phyloP scores from a whole-genome alignment of 1,140 invertebrate genomes.

The Aphidius ervi region DNA sequence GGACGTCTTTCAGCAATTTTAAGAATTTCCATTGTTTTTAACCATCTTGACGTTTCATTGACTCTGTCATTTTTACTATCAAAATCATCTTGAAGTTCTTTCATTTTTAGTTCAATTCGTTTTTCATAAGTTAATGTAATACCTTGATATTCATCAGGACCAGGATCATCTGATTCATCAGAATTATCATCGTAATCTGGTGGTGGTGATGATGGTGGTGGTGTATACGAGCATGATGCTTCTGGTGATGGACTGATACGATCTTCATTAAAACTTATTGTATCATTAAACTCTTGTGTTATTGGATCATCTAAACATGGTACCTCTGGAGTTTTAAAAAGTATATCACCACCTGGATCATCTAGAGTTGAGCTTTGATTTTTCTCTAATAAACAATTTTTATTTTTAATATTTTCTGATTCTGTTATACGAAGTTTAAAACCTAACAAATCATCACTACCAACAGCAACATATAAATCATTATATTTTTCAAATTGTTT shows the following conservation, averaged over 20 bases:
- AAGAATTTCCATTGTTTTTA: constrained; percentile 13
- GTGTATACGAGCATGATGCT: constrained; percentile 12
- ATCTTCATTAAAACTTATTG: too few relatives aligned
- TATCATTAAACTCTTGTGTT: background rate
- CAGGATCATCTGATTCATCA: background rate
- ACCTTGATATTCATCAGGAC: background rate
- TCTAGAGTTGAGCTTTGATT: background rate
- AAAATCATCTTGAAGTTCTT: constrained; percentile 12
- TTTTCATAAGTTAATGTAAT: constrained; percentile 6
- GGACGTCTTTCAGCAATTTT: constrained; percentile 12
- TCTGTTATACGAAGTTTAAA: background rate
- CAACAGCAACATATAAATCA: too few relatives aligned
- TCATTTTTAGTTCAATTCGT: constrained; percentile 20
- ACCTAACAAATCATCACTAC: constrained; percentile 5
- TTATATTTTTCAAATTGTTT: constrained; percentile 3
- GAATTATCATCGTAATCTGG: background rate
- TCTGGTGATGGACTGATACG: background rate
- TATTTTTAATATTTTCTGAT: background rate
- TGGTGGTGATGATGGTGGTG: background rate
- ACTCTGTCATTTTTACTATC: constrained; percentile 14
- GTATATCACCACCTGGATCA: background rate
- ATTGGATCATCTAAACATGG: too few relatives aligned
- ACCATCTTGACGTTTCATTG: constrained; percentile 18
- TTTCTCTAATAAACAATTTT: too few relatives aligned
- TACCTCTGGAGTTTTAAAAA: too few relatives aligned